Conservation (phyloP, 1,140 invertebrate species). For the Drosophila burlai region DNA sequence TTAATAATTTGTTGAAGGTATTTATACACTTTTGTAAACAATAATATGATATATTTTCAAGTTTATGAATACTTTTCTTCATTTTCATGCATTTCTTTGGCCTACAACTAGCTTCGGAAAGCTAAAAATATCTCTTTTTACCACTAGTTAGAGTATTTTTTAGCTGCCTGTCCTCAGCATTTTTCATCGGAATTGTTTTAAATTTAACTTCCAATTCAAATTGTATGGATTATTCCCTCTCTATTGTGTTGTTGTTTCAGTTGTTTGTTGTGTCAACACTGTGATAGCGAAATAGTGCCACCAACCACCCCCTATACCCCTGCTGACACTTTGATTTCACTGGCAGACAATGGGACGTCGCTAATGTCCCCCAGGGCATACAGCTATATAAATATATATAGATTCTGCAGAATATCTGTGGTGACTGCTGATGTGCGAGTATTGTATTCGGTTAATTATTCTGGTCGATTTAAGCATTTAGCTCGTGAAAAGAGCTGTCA, state of each 20-base stretch:
- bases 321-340: slow-evolving; percentile 20
- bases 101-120: too few relatives aligned
- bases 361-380: slow-evolving; percentile 39
- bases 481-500: slow-evolving; percentile 67
- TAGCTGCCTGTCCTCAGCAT: background rate
- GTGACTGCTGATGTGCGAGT: slow-evolving; percentile 19
- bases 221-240: slow-evolving; percentile 34
- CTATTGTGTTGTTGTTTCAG: slow-evolving; percentile 53
- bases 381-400: slow-evolving; percentile 12
- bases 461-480: slow-evolving; percentile 67
- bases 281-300: slow-evolving; percentile 11
- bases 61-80: background rate
- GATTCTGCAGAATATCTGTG: slow-evolving; percentile 13
- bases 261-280: slow-evolving; percentile 59
- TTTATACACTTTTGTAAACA: too few relatives aligned
- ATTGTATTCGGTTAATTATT: slow-evolving; percentile 68
- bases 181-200: slow-evolving; percentile 34
- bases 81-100: background rate
- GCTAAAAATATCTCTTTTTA: too few relatives aligned
- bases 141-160: background rate
- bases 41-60: too few relatives aligned
- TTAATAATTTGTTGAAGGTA: too few relatives aligned
- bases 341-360: slow-evolving; percentile 71
- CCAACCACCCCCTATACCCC: background rate
- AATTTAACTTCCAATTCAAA: slow-evolving; percentile 71